Conservation (phyloP, 2,888 invertebrate genomes). For the Tetropium fuscum region DNA sequence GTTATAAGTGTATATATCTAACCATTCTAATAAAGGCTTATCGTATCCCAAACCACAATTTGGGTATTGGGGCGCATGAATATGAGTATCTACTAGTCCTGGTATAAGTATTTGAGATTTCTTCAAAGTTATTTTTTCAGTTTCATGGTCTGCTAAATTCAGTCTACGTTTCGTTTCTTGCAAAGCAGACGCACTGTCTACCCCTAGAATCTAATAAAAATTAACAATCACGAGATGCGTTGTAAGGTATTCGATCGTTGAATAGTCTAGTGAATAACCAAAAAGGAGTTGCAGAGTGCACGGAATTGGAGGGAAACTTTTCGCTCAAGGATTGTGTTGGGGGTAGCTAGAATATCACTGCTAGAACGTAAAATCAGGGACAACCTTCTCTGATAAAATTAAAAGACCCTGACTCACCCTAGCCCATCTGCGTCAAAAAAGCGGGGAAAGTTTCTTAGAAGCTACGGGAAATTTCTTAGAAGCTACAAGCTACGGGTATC, state of each 20-base stretch:
- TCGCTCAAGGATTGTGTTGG: no score
- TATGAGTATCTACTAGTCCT: conserved; percentile 90
- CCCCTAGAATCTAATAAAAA: conserved; percentile 63
- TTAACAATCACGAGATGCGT: not conserved
- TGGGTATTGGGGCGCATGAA: conserved; percentile 91
- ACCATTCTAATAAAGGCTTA: conserved; percentile 84
- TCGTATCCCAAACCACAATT: conserved; percentile 88
- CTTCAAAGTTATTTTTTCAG: conserved; percentile 48
- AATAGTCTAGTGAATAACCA: not conserved
- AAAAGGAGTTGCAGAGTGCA: not conserved
- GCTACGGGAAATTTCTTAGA: no score
- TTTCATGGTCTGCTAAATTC: conserved; percentile 38
- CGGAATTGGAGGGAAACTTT: no score
- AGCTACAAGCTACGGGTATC: no score
- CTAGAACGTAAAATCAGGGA: no score
- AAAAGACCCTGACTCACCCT: no score
- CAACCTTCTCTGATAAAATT: no score
- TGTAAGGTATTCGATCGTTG: not conserved
- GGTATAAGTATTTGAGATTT: conserved; percentile 82
- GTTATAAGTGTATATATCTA: conserved; percentile 87
- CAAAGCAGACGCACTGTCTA: conserved; percentile 58
- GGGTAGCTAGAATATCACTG: no score
- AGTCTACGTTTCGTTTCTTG: conserved; percentile 54
- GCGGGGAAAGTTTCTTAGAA: no score
- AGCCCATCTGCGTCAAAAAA: no score